Evolutionary conservation across 1,140 invertebrate genomes (phyloP).

Genomic region (Pomphorhynchus laevis): DNA sequence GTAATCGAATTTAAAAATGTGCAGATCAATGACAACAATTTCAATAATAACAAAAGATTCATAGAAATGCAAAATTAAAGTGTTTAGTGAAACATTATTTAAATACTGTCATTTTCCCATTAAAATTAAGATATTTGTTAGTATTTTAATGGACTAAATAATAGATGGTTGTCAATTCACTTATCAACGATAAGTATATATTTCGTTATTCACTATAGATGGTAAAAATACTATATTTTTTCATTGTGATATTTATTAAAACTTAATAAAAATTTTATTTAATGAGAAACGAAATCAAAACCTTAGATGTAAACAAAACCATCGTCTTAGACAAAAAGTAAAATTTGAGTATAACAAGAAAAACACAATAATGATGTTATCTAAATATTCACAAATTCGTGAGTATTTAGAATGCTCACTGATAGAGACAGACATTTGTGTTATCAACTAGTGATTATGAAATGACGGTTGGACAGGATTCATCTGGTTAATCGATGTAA

Average conservation of each 20-base stretch:
- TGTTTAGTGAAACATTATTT: too few relatives aligned
- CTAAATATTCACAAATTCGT: not conserved
- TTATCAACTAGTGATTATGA: not conserved
- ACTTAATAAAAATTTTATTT: not conserved
- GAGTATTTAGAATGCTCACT: not conserved
- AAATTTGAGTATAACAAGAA: not conserved
- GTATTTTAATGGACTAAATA: not conserved
- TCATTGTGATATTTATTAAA: not conserved
- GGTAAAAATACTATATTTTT: not conserved
- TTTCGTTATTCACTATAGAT: not conserved
- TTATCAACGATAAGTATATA: not conserved
- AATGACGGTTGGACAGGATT: constrained; percentile 1
- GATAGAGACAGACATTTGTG: not conserved
- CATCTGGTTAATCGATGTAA: too few relatives aligned
- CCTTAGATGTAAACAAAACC: not conserved
- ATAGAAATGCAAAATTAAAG: too few relatives aligned
- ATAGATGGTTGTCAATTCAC: not conserved
- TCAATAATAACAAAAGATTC: too few relatives aligned
- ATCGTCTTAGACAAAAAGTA: constrained; percentile 1
- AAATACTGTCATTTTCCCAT: too few relatives aligned
- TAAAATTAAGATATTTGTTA: too few relatives aligned
- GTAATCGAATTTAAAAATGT: too few relatives aligned
- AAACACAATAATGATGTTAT: not conserved
- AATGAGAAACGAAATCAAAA: not conserved
- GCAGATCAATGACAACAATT: too few relatives aligned